Evolutionary conservation across 2,888 invertebrate species (phyloP), one percentile per base, ranked within the genome.

Genomic region (Cheilosia scutellata): DNA sequence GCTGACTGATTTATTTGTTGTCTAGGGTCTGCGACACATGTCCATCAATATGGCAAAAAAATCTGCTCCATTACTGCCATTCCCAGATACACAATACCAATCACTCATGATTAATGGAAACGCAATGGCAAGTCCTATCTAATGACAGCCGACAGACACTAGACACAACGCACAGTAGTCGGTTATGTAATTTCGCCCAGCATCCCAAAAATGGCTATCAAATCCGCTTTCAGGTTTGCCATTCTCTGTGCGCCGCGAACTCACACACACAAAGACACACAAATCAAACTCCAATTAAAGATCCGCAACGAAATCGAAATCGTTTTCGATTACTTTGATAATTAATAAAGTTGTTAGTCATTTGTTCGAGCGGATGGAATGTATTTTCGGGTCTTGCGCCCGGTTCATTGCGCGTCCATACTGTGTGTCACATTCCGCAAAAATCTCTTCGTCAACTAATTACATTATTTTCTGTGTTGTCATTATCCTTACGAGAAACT

Each of bases 321-420:
- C 63, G 29, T 40, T 82, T 82, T 77, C 31, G 49, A 72, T 62
- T 62, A 72, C 77, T 72, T 77, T 16, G 77, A 60, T 82, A 82
- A 82, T 72, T 82, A 78, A 77, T 83, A 83, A 78, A 83, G 82
- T 83, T 77, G 55, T 83, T 66, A 57, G 65, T 51, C 68, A 68
- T 76, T 76, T 76, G 68, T 68, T 76, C 31, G 27, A 51, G 31
- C 76, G 60, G 42, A 68, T 9, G 7, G 76, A 76, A 76, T 58
- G 66, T 47, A 76, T 66, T 57, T 42, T 72, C 29, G 51, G 62
- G 42, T 5, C 42, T 11, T 51, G 11, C 33, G 47, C 47, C 47
- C 47, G 31, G 25, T 62, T 37, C 65, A 47, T 44, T 65, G 13
- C 13, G 55, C 51, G 27, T 71, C 20, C 49, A 4, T 57, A 44